A percentile compares a stretch with the other conserved stretches of the same genome.
Conservation (phyloP, 2,113 vertebrate species). For the Amblyopsis rosae region DNA sequence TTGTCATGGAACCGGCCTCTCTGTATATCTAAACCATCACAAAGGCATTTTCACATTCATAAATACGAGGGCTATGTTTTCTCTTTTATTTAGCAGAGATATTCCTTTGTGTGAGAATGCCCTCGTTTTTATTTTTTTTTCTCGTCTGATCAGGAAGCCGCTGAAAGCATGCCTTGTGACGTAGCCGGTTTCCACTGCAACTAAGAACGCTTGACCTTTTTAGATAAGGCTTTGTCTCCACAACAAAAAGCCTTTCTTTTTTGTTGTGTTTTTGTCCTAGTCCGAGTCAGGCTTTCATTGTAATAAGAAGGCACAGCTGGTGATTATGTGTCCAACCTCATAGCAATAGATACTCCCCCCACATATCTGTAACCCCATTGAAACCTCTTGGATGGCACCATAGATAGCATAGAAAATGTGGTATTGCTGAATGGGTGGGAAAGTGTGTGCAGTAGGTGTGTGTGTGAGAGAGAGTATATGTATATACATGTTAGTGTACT, state of each 20-base stretch:
- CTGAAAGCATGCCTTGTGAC: slow-evolving; percentile 54
- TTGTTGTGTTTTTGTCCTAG: slow-evolving; percentile 52
- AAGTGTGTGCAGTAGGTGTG: not conserved
- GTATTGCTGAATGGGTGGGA: not conserved
- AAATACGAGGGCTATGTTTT: slow-evolving; percentile 43
- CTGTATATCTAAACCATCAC: slow-evolving; percentile 56
- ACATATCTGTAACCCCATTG: not conserved
- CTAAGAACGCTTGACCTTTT: slow-evolving; percentile 69
- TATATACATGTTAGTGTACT: not conserved
- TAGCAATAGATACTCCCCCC: slow-evolving; percentile 11
- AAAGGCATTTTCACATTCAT: slow-evolving; percentile 44
- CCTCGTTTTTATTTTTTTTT: slow-evolving; percentile 41
- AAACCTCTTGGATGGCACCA: slow-evolving; percentile 24
- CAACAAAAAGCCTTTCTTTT: slow-evolving; percentile 68
- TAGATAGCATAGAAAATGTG: slow-evolving; percentile 8
- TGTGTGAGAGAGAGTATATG: not conserved
- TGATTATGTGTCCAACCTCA: slow-evolving; percentile 46
- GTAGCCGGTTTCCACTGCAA: slow-evolving; percentile 50
- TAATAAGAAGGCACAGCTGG: slow-evolving; percentile 47
- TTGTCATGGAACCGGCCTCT: slow-evolving; percentile 56
- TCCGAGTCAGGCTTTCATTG: slow-evolving; percentile 54
- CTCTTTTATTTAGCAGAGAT: slow-evolving; percentile 37
- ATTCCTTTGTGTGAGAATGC: slow-evolving; percentile 56
- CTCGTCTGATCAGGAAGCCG: slow-evolving; percentile 51
- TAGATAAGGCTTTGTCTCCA: slow-evolving; percentile 65